Evolutionary conservation across 2,113 vertebrate genomes (phyloP), one percentile per base, ranked within the genome.

Genomic region (Ictalurus punctatus): DNA sequence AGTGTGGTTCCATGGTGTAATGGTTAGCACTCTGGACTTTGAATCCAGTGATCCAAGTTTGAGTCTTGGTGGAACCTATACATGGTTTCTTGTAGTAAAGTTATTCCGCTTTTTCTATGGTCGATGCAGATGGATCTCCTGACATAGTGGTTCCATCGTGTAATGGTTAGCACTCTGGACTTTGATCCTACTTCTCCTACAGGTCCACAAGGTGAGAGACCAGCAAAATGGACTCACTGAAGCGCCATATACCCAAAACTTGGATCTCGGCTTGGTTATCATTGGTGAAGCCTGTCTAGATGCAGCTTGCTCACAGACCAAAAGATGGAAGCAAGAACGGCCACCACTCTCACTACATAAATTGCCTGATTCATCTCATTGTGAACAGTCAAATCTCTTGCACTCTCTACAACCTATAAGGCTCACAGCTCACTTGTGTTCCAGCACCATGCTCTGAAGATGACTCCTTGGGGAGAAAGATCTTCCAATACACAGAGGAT

Each of bases 1-100:
- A 52, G 48, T 52, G n/a, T 69, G 81, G 92, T 93, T 94, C 94
- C 91, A 88, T 91, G 85, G 84, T 86, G 25, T 86, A 97, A 97
- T 97, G 96, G 96, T 97, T 96, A 97, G 97, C 96, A 97, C 96
- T 97, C 96, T 97, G 97, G 96, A 97, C 96, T 97, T 96, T 97
- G 96, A 97, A 97, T 97, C 96, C 97, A 97, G 97, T 95, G 97
- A 97, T 96, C 96, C 96, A 96, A 97, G 96, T 97, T 97, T 96
- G 97, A 97, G 97, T 97, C 96, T 97, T 96, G 52, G 12, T 54
- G 52, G 52, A 54, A 54, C 52, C 52, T 13, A 1, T 54, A 6
- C 5, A 4, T 4, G 40, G 40, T 44, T 44, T 44, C 44, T 48
- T 48, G 44, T 48, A 48, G 44, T 52, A 52, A 52, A 1, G 48